Conservation (phyloP, 1,140 invertebrate species). For the Drosophila navojoa region DNA sequence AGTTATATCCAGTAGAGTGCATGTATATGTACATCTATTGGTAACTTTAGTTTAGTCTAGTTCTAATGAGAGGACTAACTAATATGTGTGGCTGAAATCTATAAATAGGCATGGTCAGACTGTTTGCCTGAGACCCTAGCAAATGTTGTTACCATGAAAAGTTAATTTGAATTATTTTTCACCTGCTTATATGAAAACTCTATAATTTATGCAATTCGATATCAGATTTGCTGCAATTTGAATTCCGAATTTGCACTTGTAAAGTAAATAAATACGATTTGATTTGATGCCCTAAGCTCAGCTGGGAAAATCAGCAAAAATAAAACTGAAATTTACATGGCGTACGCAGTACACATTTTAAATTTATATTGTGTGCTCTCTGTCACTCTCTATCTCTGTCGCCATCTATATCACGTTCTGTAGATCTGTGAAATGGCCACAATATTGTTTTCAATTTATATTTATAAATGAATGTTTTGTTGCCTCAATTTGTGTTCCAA, state of each 20-base stretch:
- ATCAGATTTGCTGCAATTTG: background rate
- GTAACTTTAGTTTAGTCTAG: no score
- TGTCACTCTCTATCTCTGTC: background rate
- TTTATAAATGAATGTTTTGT: conserved; percentile 44
- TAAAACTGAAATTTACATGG: background rate
- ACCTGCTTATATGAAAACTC: background rate
- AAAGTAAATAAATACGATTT: background rate
- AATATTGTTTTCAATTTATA: conserved; percentile 57
- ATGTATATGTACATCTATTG: no score
- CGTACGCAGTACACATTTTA: background rate
- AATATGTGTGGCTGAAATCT: no score
- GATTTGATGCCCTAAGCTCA: background rate
- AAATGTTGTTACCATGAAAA: no score
- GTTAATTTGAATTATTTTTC: no score
- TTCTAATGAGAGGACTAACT: no score
- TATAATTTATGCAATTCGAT: background rate
- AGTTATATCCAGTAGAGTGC: no score
- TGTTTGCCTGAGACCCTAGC: no score
- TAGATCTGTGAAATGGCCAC: conserved; percentile 2
- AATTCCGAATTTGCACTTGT: background rate
- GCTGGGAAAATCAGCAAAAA: background rate
- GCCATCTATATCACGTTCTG: background rate
- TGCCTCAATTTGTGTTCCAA: conserved; percentile 20
- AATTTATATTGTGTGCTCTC: conserved; percentile 1
- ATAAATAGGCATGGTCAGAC: no score